Evolutionary conservation across 2,797 vertebrate genomes (phyloP).

Genomic region (Echiichthys vipera): DNA sequence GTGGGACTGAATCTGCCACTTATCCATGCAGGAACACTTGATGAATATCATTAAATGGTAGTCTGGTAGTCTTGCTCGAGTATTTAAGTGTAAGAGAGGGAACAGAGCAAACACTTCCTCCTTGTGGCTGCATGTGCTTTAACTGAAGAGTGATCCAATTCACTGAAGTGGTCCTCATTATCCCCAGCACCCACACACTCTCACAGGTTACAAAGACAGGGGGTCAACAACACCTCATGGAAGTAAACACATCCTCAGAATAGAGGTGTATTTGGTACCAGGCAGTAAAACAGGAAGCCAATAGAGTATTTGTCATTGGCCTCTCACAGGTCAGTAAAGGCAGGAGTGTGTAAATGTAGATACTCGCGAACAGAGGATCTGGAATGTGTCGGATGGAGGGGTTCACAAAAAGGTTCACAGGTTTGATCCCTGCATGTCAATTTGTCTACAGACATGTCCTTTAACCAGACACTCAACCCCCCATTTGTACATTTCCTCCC

Average conservation of each 20-base stretch:
- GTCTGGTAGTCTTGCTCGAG: not conserved
- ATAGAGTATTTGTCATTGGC: slow-evolving; percentile 34
- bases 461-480: not conserved
- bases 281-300: slow-evolving; percentile 54
- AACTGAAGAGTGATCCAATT: slow-evolving; percentile 44
- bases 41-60: not conserved
- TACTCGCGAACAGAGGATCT: slow-evolving; percentile 7
- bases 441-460: not conserved
- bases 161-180: slow-evolving; percentile 53
- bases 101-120: slow-evolving; percentile 27
- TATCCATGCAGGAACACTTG: not conserved
- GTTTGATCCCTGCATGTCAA: slow-evolving; percentile 27
- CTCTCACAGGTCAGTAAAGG: slow-evolving; percentile 26
- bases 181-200: slow-evolving; percentile 36
- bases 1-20: not conserved
- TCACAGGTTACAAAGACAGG: slow-evolving; percentile 16
- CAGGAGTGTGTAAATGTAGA: slow-evolving; percentile 32
- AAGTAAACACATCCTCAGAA: slow-evolving; percentile 44
- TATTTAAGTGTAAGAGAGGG: not conserved
- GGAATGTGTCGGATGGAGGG: slow-evolving; percentile 58
- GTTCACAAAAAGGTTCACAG: slow-evolving; percentile 44
- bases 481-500: not conserved
- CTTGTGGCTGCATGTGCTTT: slow-evolving; percentile 27
- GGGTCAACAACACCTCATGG: slow-evolving; percentile 40
- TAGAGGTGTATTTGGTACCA: slow-evolving; percentile 18